phyloP scores from a whole-genome alignment of 2,888 invertebrate genomes.

The Dascillus cervinus region DNA sequence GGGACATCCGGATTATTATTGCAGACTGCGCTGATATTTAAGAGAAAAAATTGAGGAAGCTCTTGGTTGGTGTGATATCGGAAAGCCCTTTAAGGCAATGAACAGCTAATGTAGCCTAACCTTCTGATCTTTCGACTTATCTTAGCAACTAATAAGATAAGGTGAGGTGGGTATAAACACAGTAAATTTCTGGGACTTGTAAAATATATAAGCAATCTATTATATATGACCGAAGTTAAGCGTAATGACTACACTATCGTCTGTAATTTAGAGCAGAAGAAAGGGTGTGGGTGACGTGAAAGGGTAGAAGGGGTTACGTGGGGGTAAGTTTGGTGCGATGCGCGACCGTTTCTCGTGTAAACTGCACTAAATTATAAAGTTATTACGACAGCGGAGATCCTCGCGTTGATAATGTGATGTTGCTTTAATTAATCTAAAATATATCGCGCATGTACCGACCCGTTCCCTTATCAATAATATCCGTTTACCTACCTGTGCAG shows the following conservation, averaged over 20 bases:
- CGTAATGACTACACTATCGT: conserved; percentile 33
- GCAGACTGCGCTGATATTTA: no score
- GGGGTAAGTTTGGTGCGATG: conserved; percentile 25
- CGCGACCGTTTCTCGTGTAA: conserved; percentile 32
- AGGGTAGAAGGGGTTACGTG: conserved; percentile 15
- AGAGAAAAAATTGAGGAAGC: background rate
- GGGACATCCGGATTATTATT: conserved; percentile 30
- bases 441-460: conserved; percentile 37
- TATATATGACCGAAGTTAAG: conserved; percentile 34
- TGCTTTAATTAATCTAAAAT: conserved; percentile 46
- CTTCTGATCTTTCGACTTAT: conserved; percentile 40
- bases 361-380: conserved; percentile 48
- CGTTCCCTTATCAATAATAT: conserved; percentile 23
- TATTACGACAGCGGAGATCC: conserved; percentile 46
- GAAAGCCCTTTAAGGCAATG: conserved; percentile 21
- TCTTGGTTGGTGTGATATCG: background rate
- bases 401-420: conserved; percentile 45
- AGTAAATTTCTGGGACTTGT: conserved; percentile 28
- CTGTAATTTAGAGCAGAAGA: conserved; percentile 32
- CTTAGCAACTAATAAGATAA: conserved; percentile 35
- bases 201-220: conserved; percentile 40
- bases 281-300: conserved; percentile 18
- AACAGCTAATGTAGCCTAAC: conserved; percentile 45
- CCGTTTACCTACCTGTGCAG: no score
- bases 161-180: conserved; percentile 20